A percentile compares a stretch with the other conserved stretches of the same genome.
These are phyloP conservation scores for Nebria brevicollis DNA, from an alignment of 2,888 invertebrate species.

Conservation along the genomic window DNA sequence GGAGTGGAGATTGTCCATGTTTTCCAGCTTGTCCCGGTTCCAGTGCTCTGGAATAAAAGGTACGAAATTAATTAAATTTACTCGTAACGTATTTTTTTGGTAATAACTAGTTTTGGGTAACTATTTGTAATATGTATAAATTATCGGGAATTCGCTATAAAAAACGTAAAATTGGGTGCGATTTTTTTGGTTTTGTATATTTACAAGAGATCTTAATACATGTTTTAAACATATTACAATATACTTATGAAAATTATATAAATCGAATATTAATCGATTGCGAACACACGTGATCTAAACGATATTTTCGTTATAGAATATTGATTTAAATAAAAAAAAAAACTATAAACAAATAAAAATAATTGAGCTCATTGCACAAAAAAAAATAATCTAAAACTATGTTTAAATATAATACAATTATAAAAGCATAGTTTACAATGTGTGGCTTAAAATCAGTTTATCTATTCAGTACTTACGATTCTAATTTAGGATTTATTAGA, in stretches of 20 bases:
- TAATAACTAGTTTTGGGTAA: not conserved
- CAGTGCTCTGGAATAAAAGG: conserved; percentile 72
- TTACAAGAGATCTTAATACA: conserved; percentile 45
- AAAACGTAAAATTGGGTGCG: conserved; percentile 38
- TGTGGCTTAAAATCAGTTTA: not conserved
- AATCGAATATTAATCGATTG: not conserved
- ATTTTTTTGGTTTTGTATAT: conserved; percentile 30
- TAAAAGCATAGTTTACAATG: not conserved
- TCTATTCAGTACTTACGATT: not conserved
- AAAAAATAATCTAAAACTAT: not conserved
- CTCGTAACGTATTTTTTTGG: not conserved
- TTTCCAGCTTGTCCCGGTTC: conserved; percentile 64
- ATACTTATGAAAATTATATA: conserved; percentile 10
- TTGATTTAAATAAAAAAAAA: not conserved
- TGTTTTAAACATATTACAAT: conserved; percentile 27
- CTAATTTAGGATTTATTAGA: not conserved
- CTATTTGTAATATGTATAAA: not conserved
- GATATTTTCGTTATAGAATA: not conserved
- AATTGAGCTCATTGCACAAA: not conserved
- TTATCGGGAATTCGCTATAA: not conserved
- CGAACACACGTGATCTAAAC: not conserved
- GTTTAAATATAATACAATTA: not conserved
- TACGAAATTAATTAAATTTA: conserved; percentile 6
- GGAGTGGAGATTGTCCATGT: conserved; percentile 67
- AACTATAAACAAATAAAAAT: not conserved